phyloP scores from a whole-genome alignment of 2,113 vertebrate genomes.

The Onychostruthus taczanowskii region DNA sequence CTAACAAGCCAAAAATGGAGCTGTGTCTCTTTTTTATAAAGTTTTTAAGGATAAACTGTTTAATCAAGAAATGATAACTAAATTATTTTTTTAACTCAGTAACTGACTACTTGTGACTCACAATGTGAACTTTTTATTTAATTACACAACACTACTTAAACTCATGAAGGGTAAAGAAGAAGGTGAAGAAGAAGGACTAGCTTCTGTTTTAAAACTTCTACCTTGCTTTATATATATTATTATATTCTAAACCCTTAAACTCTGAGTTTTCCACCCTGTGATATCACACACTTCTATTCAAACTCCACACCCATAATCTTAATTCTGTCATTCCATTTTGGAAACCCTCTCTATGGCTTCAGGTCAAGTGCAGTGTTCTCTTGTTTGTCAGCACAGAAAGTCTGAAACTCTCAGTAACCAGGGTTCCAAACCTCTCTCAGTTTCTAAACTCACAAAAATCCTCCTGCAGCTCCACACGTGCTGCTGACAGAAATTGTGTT shows the following conservation, averaged over 20 bases:
- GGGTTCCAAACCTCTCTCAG: background rate
- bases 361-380: background rate
- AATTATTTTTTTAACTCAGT: background rate
- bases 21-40: background rate
- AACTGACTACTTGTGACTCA: no score
- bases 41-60: background rate
- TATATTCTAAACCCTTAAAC: background rate
- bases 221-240: background rate
- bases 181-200: background rate
- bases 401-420: background rate
- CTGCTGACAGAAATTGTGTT: background rate
- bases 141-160: background rate
- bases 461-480: background rate
- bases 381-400: background rate
- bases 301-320: background rate
- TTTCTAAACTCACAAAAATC: accelerated
- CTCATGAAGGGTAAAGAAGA: background rate
- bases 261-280: background rate
- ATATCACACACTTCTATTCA: background rate
- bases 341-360: background rate
- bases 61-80: background rate
- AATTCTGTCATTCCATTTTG: background rate
- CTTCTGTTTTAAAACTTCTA: background rate
- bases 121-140: background rate
- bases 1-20: background rate